Evolutionary conservation across 35 echinoderm and acorn worm species (phyloP), one percentile per base, ranked within the genome.

Genomic region (Lytechinus pictus): DNA sequence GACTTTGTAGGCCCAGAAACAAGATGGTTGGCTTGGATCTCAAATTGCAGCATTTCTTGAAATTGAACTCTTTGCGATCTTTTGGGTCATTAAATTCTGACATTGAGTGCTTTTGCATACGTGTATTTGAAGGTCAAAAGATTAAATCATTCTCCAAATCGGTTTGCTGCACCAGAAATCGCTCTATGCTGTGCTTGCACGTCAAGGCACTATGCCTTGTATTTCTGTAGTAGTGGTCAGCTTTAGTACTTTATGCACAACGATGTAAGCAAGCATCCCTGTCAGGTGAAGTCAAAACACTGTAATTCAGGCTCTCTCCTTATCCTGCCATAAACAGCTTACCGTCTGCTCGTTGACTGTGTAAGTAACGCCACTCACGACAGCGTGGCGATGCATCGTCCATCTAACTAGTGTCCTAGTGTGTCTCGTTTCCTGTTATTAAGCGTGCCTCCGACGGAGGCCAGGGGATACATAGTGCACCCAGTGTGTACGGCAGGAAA

Each of bases 361-460:
- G 66, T n/a, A 24, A 79, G 66, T n/a, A 24, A 79, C 66, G 21
- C 19, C 66, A 79, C 66, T 79, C 19, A 79, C 21, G 66, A 79
- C 21, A 79, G 66, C 19, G 19, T 79, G 66, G n/a, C 66, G 66
- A 79, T 79, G 66, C 66, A 24, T 58, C 9, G 56, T 24, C 8
- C 66, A 16, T 19, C 16, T 79, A 79, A 79, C 66, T 16, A 79
- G 66, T 79, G 66, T 16, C 66, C 66, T 90, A 44, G 88, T 90
- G 88, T 90, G 88, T 52, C 29, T 90, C 88, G 88, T 90, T 90
- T 90, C 88, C 88, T 90, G 88, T 90, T 90, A 90, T 90, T 52
- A 90, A 90, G 52, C 16, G 88, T 44, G 52, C 88, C 88, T 90
- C 88, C 88, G 88, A 14, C 10, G 27, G 88, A 79, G 66, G 66